Conservation (phyloP, 1,140 invertebrate species). For the Calliphora vicina region DNA sequence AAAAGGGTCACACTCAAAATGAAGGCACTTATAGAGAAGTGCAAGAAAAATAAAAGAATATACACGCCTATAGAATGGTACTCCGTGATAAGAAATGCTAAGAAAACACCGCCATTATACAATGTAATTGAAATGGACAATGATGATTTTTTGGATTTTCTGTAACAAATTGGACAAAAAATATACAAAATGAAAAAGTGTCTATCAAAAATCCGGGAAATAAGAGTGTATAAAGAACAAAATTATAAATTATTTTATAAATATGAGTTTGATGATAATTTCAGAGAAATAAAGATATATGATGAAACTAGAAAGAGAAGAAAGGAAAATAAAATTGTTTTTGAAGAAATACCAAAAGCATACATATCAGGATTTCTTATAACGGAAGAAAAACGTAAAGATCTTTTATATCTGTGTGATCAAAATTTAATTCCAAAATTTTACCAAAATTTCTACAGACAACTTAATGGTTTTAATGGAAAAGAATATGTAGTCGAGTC, state of each 20-base stretch:
- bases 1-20: constrained; percentile 16
- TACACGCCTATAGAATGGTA: background rate
- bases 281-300: too few species aligned
- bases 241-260: background rate
- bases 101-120: background rate
- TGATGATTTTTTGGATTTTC: constrained; percentile 6
- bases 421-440: too few species aligned
- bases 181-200: constrained; percentile 7
- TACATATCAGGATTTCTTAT: background rate
- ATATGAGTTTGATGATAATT: background rate
- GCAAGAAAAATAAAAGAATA: constrained; percentile 16
- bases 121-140: constrained; percentile 21
- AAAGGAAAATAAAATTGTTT: background rate
- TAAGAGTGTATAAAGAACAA: background rate
- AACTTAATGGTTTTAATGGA: background rate
- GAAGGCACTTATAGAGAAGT: constrained; percentile 12
- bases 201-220: background rate
- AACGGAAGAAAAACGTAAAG: background rate
- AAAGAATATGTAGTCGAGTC: too few species aligned
- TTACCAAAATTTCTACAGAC: background rate
- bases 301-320: background rate
- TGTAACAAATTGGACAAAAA: background rate
- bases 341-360: background rate
- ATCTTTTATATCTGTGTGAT: background rate
- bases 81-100: constrained; percentile 16